Base-by-base conservation (phyloP, 2,888 invertebrate species). In the Tholera decimalis region DNA sequence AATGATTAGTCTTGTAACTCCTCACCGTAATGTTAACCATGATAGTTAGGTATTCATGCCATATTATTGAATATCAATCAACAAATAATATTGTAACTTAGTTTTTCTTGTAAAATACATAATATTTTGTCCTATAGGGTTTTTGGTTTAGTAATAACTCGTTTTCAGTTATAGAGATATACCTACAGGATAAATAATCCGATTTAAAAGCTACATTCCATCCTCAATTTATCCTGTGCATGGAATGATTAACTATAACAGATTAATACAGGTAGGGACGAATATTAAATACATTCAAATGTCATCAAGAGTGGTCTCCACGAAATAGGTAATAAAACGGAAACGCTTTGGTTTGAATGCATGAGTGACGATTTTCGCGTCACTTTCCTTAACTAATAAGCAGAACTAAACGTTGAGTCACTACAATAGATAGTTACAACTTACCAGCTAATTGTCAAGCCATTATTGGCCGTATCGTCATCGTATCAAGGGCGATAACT, bases 381-480 rank as follows among this genome's bases (percentile, higher is more conserved):
- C 83, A 86, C 88, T 89, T 89, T 89, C 88, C 79, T 85, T 84
- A 84, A 83, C 84, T 89, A 88, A 88, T 87, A 86, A 87, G 84
- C 82, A 84, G 80, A 85, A 81, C 75, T 80, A 82, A 82, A 83
- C 82, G 85, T 83, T 83, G 83, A 87, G 79, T 90, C 88, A 79
- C 73, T 77, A 73, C 63, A 78, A 73, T 76, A 79, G 77, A 73
- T 81, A 66, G 69, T 73, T 74, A 75, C 72, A 79, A 74, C 56
- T 72, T 53, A 54, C 59, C 60, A 6, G 53, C 60, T 63, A 62
- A 70, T 68, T 39, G 58, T 22, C 65, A 78, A 67, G 39, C 58
- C 51, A 80, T 69, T 71, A 58, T 70, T 70, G 55, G 58, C 70
- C 67, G 66, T 83, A 76, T 70, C 30, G 5, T n/a, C 0, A 15